phyloP scores from a whole-genome alignment of 2,113 vertebrate genomes.

The Leptobrachium leishanense region DNA sequence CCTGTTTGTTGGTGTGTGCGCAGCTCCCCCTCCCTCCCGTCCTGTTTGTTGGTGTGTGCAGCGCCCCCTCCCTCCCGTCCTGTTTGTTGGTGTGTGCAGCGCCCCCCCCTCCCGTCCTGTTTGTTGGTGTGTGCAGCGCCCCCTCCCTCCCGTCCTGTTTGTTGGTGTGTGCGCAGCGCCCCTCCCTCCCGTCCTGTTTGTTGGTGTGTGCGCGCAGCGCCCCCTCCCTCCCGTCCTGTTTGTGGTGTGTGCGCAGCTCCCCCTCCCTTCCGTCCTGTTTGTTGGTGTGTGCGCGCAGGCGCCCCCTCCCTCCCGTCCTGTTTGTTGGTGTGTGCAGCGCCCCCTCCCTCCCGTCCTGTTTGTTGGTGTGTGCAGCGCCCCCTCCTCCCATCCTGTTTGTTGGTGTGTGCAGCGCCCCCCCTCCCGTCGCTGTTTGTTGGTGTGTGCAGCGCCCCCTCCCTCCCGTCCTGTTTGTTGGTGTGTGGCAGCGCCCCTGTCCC shows the following conservation, averaged over 20 bases:
- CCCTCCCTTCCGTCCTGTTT: neutral
- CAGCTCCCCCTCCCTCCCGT: neutral
- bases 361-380: neutral
- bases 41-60: neutral
- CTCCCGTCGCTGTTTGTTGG: neutral
- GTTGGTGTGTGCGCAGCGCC: slow-evolving; percentile 3
- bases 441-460: neutral
- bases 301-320: neutral
- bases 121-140: neutral
- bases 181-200: neutral
- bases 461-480: neutral
- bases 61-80: neutral
- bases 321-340: neutral
- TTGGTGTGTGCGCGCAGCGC: neutral
- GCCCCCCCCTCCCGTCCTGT: neutral
- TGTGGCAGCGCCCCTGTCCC: neutral
- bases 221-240: fast-evolving
- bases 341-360: neutral
- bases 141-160: neutral
- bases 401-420: neutral
- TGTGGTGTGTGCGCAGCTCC: slow-evolving; percentile 13
- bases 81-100: neutral
- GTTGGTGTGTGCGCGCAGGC: neutral
- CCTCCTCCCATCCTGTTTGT: neutral
- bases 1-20: neutral